Conservation (phyloP, 2,113 vertebrate species). For the Erpornis zantholeuca region DNA sequence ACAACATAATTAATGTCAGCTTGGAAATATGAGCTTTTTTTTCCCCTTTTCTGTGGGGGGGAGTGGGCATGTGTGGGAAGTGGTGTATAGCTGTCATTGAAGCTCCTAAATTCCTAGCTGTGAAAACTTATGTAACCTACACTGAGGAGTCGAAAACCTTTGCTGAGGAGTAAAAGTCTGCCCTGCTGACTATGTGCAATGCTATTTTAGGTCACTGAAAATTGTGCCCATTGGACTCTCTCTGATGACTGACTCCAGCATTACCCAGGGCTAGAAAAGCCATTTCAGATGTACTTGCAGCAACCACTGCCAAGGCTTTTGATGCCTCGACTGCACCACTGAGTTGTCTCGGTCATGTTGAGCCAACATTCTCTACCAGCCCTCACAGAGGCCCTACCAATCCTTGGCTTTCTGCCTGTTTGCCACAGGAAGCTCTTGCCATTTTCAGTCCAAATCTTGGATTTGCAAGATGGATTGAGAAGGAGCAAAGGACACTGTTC, state of each 20-base stretch:
- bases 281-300: not conserved
- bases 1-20: not conserved
- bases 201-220: not conserved
- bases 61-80: not conserved
- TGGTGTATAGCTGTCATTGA: not conserved
- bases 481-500: not conserved
- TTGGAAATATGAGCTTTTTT: not conserved
- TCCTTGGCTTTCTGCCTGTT: not conserved
- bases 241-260: not conserved
- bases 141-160: not conserved
- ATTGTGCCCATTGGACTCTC: not conserved
- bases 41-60: accelerated
- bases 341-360: accelerated
- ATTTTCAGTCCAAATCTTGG: not conserved
- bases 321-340: not conserved
- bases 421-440: not conserved
- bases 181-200: not conserved
- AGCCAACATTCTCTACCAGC: not conserved
- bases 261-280: not conserved
- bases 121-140: not conserved
- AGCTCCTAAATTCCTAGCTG: not conserved
- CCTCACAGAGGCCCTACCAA: not conserved
- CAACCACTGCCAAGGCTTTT: not conserved
- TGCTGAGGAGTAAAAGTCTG: not conserved
- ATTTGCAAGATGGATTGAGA: not conserved